Conservation (phyloP, 2,888 invertebrate species). For the Agrochola macilenta region DNA sequence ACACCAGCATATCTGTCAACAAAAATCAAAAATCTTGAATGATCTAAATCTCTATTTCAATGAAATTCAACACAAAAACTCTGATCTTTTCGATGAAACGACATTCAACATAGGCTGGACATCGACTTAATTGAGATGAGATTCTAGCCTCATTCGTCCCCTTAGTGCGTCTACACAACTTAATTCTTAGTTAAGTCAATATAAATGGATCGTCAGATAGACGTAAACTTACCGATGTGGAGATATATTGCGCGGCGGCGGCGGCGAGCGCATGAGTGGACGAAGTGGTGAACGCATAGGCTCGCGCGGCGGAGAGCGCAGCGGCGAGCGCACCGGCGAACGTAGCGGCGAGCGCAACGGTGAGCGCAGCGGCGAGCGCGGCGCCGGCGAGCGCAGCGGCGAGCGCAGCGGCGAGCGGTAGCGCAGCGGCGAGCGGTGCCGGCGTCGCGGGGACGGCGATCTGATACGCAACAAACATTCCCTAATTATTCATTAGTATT, state of each 20-base stretch:
- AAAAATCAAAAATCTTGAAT: conserved; percentile 41
- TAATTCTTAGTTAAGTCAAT: background rate
- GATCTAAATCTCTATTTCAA: background rate
- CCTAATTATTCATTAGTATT: background rate
- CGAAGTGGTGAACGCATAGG: conserved; percentile 74
- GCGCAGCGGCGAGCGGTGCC: conserved; percentile 85
- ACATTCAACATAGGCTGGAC: background rate
- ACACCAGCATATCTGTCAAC: conserved; percentile 84
- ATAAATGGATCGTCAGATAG: background rate
- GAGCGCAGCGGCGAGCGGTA: conserved; percentile 70
- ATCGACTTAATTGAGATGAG: background rate
- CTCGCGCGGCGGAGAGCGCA: conserved; percentile 71
- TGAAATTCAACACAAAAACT: background rate
- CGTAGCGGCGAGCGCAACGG: conserved; percentile 75
- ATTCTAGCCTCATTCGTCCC: background rate
- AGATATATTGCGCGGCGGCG: conserved; percentile 73
- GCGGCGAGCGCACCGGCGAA: conserved; percentile 68
- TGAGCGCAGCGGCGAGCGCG: conserved; percentile 70
- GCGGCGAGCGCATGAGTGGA: conserved; percentile 68
- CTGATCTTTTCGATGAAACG: background rate
- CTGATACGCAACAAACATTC: conserved; percentile 64
- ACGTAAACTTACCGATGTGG: conserved; percentile 78
- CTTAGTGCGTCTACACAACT: background rate
- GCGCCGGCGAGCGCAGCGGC: conserved; percentile 70
- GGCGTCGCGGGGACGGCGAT: conserved; percentile 88